Base-by-base conservation (phyloP, 2,888 invertebrate genomes). In the Dicyrtomina minuta region DNA sequence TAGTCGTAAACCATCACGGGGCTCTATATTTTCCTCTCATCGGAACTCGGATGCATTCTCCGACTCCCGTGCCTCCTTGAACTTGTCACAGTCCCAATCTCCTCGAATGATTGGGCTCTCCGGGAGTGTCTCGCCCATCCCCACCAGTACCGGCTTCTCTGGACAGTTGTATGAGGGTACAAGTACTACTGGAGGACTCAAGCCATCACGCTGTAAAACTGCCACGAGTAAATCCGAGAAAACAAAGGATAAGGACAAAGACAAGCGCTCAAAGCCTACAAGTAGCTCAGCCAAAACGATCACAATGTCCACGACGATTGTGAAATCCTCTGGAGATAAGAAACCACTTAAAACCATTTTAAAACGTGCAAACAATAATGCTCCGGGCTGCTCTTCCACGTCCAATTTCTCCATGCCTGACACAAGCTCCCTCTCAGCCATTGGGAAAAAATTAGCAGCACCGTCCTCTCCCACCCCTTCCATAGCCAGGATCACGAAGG, bases 391-490 rank as follows among this genome's bases (percentile, higher is more conserved):
- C n/a, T n/a, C n/a, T n/a, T 12, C 5, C 20, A 59, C 24, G 6
- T 27, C 59, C 1, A 43, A 26, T 15, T 44, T 26, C n/a, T 49
- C 56, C n/a, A 46, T 46, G 27, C n/a, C 20, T 22, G 49, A 22
- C 13, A 17, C 44, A 12, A 58, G 46, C 20, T 59, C 59, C 17
- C 20, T 67, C 4, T 15, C 17, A 4, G 67, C 67, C 49, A 67
- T 67, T 49, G 67, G 67, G 33, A 67, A 51, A 26, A 67, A 67
- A 49, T 41, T 67, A 2, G 67, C 67, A 13, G 46, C 67, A 3
- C 46, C 60, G 20, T 46, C 67, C 27, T 67, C 67, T 12, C 67
- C 67, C 4, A 67, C 67, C 22, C 67, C 67, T n/a, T 67, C 67
- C 17, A 43, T 67, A n/a, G 60, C 59, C 10, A 46, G 46, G 22